Evolutionary conservation across 2,797 vertebrate species (phyloP), one percentile per base, ranked within the genome.

Genomic region (Sandelia bainsii): DNA sequence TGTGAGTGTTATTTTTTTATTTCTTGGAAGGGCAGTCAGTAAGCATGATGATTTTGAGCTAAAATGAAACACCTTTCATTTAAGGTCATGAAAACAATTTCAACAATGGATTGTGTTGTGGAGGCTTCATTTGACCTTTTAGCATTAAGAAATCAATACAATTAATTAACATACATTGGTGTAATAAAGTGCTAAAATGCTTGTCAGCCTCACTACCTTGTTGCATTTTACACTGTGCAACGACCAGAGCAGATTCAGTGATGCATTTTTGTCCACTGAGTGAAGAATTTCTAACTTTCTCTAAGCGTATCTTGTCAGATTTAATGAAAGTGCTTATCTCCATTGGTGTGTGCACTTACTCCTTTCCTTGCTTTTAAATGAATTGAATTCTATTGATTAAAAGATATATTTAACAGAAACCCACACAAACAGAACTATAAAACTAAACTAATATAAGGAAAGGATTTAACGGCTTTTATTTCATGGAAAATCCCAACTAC

Each of bases 1-100:
- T 51, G 69, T 27, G 71, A n/a, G 54, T 59, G 72, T 52, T 39
- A 62, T 75, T 59, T 49, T 50, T 64, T 69, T 62, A 57, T 56
- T 80, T 2, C 1, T 1, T 5, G 39, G 29, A 64, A 44, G 25
- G 23, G 53, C 6, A 11, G 22, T 2, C 34, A 4, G 23, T 0
- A 7, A 62, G 39, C 44, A 40, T 3, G 20, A 50, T 42, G 0
- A 44, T 53, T 51, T 16, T 13, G 44, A 57, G 37, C 53, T 76
- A 25, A 56, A 69, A 61, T 78, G 44, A 78, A 63, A 71, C 32
- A 11, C 14, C 2, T 13, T 10, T 49, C 56, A 39, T 67, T n/a
- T 23, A 11, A 27, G 16, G 44, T 37, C 46, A 11, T 37, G 2
- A 19, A 69, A 25, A 25, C 3, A n/a, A 19, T 29, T 50, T 58